Conservation (phyloP, 2,888 invertebrate species). For the Ptychoptera contaminata region DNA sequence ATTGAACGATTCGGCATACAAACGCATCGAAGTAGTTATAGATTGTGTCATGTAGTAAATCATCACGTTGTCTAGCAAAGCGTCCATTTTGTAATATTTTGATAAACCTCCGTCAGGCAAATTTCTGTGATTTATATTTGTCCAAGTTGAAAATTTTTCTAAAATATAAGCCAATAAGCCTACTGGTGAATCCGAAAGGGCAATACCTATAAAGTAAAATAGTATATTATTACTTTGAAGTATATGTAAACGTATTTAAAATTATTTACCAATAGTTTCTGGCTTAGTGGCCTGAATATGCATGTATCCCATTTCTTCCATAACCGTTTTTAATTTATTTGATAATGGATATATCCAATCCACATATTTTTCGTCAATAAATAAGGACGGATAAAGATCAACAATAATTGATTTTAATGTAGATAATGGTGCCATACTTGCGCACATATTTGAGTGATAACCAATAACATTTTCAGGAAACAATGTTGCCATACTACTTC, state of each 20-base stretch:
- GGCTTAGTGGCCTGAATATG: conserved; percentile 80
- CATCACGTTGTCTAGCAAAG: conserved; percentile 55
- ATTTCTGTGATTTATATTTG: conserved; percentile 34
- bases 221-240: not conserved
- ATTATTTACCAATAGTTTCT: conserved; percentile 54
- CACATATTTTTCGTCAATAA: conserved; percentile 36
- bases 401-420: conserved; percentile 32
- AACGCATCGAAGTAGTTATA: conserved; percentile 51
- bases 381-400: conserved; percentile 36
- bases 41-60: conserved; percentile 61
- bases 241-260: not conserved
- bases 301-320: conserved; percentile 42
- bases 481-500: conserved; percentile 41
- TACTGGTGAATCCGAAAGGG: conserved; percentile 59
- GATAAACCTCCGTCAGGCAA: conserved; percentile 48
- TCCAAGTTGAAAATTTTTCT: conserved; percentile 70
- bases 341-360: conserved; percentile 34
- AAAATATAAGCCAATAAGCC: conserved; percentile 80
- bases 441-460: conserved; percentile 47
- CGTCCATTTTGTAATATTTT: conserved; percentile 35
- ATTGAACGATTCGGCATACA: conserved; percentile 45
- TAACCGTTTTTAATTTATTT: conserved; percentile 14
- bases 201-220: conserved; percentile 38
- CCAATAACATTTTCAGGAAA: conserved; percentile 45
- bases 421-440: conserved; percentile 20